Conservation (phyloP, 2,888 invertebrate genomes). For the Gerosis bhagava region DNA sequence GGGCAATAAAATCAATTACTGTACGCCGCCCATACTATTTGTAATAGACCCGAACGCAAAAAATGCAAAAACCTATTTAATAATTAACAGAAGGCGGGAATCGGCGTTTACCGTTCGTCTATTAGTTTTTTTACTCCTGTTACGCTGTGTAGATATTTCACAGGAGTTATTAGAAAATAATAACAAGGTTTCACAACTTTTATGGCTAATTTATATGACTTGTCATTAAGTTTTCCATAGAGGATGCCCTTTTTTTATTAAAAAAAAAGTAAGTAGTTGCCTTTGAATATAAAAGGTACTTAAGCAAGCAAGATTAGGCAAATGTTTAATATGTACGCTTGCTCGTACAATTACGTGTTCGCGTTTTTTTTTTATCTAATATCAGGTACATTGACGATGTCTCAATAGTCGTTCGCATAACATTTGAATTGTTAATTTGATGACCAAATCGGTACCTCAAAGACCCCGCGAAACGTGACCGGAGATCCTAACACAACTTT, state of each 20-base stretch:
- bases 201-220: conserved; percentile 7
- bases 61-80: conserved; percentile 40
- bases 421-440: conserved; percentile 25
- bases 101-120: conserved; percentile 40
- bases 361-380: conserved; percentile 16
- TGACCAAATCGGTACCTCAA: conserved; percentile 18
- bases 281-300: too few relatives aligned
- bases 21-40: conserved; percentile 33
- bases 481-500: conserved; percentile 2
- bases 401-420: conserved; percentile 23
- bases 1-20: conserved; percentile 34
- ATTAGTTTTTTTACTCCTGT: conserved; percentile 41
- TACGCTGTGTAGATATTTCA: conserved; percentile 4
- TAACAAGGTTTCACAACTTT: conserved; percentile 14
- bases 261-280: too few relatives aligned
- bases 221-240: conserved; percentile 14
- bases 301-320: too few relatives aligned
- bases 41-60: conserved; percentile 33
- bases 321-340: conserved; percentile 12
- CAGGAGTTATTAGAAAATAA: conserved; percentile 19
- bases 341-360: neutral
- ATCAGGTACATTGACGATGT: conserved; percentile 24
- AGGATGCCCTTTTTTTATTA: too few relatives aligned
- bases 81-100: conserved; percentile 48
- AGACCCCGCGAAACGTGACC: conserved; percentile 22